phyloP scores from a whole-genome alignment of 2,113 vertebrate genomes.

The Dromaius novaehollandiae region DNA sequence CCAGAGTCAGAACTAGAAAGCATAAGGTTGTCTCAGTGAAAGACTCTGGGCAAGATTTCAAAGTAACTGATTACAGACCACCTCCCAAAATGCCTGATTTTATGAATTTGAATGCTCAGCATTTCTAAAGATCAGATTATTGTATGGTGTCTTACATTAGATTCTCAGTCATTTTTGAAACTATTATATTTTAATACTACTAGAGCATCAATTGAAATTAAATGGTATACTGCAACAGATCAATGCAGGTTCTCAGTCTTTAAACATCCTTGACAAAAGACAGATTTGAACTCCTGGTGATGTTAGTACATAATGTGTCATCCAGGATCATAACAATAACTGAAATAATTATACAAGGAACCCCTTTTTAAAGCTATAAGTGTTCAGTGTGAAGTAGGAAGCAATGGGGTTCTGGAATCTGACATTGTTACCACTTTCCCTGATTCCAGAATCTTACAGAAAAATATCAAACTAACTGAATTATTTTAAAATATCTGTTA shows the following conservation, averaged over 20 bases:
- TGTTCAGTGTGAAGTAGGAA: not conserved
- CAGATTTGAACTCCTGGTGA: not conserved
- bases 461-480: not conserved
- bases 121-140: not conserved
- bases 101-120: not conserved
- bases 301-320: not conserved
- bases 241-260: not conserved
- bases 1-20: not conserved
- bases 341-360: not conserved
- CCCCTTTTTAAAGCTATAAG: not conserved
- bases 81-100: not conserved
- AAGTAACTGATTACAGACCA: not conserved
- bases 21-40: not conserved
- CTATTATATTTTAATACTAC: not conserved
- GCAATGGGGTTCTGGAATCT: not conserved
- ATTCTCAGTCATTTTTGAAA: not conserved
- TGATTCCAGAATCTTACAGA: not conserved
- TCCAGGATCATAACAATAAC: not conserved
- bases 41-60: not conserved
- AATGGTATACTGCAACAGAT: not conserved
- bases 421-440: not conserved
- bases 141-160: not conserved
- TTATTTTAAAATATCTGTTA: not conserved
- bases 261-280: not conserved
- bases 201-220: not conserved